phyloP scores from a whole-genome alignment of 2,888 invertebrate genomes.

The Galeruca laticollis region DNA sequence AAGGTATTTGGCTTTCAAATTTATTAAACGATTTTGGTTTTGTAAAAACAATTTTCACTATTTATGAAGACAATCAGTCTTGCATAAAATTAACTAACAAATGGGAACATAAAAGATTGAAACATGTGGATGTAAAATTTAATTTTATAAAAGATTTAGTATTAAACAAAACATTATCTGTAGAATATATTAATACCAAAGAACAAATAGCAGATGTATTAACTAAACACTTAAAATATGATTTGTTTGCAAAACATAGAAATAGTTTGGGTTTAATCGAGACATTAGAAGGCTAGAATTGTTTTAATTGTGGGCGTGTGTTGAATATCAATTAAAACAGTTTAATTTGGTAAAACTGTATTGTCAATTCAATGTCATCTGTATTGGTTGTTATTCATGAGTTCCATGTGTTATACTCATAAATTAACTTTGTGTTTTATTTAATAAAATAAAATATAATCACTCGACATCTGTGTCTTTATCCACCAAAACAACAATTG shows the following conservation, averaged over 20 bases:
- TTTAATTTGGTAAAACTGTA: neutral
- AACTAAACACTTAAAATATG: too few species aligned
- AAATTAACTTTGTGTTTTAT: too few species aligned
- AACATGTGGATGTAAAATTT: slow-evolving; percentile 38
- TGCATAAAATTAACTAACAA: slow-evolving; percentile 33
- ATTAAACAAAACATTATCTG: slow-evolving; percentile 23
- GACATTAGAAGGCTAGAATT: neutral
- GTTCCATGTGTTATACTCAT: too few species aligned
- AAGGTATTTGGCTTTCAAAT: slow-evolving; percentile 49
- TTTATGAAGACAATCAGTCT: slow-evolving; percentile 15
- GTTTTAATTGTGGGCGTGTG: neutral
- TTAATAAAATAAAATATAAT: too few species aligned
- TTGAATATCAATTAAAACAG: neutral
- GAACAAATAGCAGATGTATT: too few species aligned
- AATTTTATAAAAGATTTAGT: slow-evolving; percentile 31
- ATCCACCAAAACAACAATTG: too few species aligned
- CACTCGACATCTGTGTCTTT: too few species aligned
- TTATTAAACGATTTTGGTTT: slow-evolving; percentile 23
- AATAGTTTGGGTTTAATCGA: too few species aligned
- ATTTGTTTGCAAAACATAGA: too few species aligned
- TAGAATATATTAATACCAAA: slow-evolving; percentile 25
- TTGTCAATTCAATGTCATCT: too few species aligned
- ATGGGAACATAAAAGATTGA: slow-evolving; percentile 36
- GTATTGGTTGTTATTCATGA: too few species aligned
- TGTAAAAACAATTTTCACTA: slow-evolving; percentile 10